Evolutionary conservation across 2,888 invertebrate species (phyloP), one percentile per base, ranked within the genome.

Genomic region (Hypomecis punctinalis): DNA sequence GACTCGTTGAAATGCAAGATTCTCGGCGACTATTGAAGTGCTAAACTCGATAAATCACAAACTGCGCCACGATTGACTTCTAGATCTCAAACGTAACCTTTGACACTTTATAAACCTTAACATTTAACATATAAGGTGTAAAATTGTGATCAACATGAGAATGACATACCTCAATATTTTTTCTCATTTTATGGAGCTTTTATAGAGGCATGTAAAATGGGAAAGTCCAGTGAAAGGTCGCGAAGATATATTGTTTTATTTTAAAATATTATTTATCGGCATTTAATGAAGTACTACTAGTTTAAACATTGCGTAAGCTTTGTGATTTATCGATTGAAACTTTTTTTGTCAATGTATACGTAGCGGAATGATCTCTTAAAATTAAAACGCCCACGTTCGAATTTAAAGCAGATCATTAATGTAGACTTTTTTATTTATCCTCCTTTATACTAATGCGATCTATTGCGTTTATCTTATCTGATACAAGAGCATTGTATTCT

Each of bases 161-260:
- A 5, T 40, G 67, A 73, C 10, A 64, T 60, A 60, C 52, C 59
- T 61, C 71, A 71, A 69, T 76, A 77, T 75, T 79, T 84, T 83
- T 80, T 82, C 80, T 79, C 79, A 67, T 73, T 85, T 87, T 85
- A 86, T 83, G 76, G 80, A 67, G 75, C 69, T 79, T 81, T 83
- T 80, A 78, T 77, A 74, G 78, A 76, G 75, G 76, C 73, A 74
- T 72, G 74, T 85, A 81, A 86, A 85, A 85, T 86, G 81, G 80
- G 83, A 88, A 87, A 88, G 86, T 83, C 76, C 77, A 75, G 84
- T 78, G 83, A 86, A 84, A 86, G 83, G 83, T 82, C 77, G 74
- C 69, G 33, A 78, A 49, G 79, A 84, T 82, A 83, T 82, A 84
- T 83, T 84, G 85, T 82, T 77, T 78, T 69, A 76, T 74, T 78